Evolutionary conservation across 2,113 vertebrate species (phyloP).

Genomic region (Urocynchramus pylzowi): DNA sequence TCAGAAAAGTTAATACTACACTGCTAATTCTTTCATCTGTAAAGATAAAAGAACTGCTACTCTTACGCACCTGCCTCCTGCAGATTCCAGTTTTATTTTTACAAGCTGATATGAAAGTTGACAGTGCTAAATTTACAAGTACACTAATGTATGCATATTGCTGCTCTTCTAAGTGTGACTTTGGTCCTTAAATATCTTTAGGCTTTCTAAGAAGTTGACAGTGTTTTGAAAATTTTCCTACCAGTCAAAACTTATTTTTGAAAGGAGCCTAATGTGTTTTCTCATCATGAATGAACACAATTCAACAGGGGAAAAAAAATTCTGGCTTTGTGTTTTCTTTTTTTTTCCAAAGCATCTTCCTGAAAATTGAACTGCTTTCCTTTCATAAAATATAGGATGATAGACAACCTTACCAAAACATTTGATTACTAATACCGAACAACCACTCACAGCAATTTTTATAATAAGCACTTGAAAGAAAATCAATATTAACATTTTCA

Average conservation of each 20-base stretch:
- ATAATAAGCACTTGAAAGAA: not conserved
- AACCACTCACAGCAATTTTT: not conserved
- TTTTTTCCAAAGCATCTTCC: not conserved
- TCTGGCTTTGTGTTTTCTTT: fast-evolving
- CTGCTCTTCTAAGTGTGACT: not conserved
- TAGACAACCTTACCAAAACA: not conserved
- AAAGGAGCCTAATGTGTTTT: not conserved
- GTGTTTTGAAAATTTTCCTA: not conserved
- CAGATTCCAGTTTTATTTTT: not conserved
- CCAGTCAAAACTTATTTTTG: not conserved
- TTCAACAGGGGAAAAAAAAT: not conserved
- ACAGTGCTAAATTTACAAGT: not conserved
- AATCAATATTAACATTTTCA: not conserved
- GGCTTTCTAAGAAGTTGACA: not conserved
- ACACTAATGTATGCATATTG: not conserved
- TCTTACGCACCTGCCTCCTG: not conserved
- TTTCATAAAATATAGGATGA: not conserved
- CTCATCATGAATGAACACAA: not conserved
- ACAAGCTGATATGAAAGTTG: not conserved
- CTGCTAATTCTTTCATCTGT: not conserved
- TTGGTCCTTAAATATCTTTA: not conserved
- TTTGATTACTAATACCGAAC: not conserved
- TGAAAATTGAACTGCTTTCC: not conserved
- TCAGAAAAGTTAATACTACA: not conserved
- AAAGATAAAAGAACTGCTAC: not conserved